Conservation (phyloP, 2,113 vertebrate genomes). For the Aramus guarauna region DNA sequence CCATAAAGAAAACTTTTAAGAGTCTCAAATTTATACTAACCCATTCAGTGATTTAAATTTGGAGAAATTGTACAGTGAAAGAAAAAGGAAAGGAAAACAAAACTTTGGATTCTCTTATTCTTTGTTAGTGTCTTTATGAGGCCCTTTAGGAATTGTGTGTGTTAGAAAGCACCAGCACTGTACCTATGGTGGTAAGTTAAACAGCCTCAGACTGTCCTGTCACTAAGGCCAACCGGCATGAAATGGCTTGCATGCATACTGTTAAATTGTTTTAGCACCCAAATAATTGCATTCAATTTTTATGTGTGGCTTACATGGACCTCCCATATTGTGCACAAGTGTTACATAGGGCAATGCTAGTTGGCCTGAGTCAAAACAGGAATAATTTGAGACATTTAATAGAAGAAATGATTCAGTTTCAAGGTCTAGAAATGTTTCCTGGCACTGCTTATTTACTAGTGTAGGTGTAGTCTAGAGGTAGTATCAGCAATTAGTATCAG, state of each 20-base stretch:
- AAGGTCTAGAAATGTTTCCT: neutral
- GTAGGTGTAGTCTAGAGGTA: neutral
- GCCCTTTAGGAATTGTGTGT: neutral
- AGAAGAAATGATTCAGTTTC: neutral
- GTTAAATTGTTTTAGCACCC: neutral
- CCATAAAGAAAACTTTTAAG: neutral
- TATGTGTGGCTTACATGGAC: accelerated
- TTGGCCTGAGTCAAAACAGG: neutral
- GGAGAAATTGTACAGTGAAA: neutral
- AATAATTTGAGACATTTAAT: neutral
- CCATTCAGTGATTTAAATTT: neutral
- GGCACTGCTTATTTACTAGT: neutral
- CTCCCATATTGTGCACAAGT: neutral
- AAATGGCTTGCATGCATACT: neutral
- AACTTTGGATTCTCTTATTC: neutral
- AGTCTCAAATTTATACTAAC: neutral
- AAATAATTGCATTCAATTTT: neutral
- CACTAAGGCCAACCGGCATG: neutral
- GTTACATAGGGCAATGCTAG: neutral
- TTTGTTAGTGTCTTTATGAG: neutral
- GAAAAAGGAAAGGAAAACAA: neutral
- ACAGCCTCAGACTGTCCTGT: neutral
- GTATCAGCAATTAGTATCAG: neutral
- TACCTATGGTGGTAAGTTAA: neutral
- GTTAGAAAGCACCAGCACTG: neutral